Conservation (phyloP, 1,140 invertebrate species). For the Drosophila guanche region DNA sequence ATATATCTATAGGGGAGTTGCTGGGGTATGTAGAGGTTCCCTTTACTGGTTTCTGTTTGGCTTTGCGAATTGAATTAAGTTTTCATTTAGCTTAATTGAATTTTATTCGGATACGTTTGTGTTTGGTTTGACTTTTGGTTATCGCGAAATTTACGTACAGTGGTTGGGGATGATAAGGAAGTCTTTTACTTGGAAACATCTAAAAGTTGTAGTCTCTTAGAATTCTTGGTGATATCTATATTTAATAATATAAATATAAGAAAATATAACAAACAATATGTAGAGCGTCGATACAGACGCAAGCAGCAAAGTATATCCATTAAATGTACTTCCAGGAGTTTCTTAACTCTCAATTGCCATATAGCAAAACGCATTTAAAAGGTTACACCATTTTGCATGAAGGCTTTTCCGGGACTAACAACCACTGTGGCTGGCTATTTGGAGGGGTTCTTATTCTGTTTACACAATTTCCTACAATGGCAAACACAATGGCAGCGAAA, state of each 20-base stretch:
- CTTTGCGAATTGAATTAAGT: conserved; percentile 79
- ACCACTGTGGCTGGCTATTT: conserved; percentile 48
- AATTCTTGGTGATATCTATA: no score
- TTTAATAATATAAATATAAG: no score
- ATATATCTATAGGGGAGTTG: neutral
- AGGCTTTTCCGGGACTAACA: conserved; percentile 1
- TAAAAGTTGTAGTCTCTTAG: no score
- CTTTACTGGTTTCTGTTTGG: conserved; percentile 65
- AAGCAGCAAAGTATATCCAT: no score
- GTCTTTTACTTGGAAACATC: no score
- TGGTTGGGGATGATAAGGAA: conserved; percentile 9
- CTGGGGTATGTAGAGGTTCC: conserved; percentile 10
- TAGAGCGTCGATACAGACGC: no score
- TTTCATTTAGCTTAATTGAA: conserved; percentile 83
- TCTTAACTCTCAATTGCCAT: no score
- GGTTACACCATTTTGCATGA: conserved; percentile 4
- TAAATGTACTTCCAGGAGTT: no score
- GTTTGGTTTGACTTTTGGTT: conserved; percentile 68
- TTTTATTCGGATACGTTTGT: conserved; percentile 67
- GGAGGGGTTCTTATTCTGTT: conserved; percentile 58
- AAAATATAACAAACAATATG: no score
- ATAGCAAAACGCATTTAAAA: neutral
- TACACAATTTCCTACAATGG: conserved; percentile 61
- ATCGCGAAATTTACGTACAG: conserved; percentile 42
- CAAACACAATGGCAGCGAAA: conserved; percentile 49